Conservation (phyloP, 2,888 invertebrate genomes). For the Nowickia ferox region DNA sequence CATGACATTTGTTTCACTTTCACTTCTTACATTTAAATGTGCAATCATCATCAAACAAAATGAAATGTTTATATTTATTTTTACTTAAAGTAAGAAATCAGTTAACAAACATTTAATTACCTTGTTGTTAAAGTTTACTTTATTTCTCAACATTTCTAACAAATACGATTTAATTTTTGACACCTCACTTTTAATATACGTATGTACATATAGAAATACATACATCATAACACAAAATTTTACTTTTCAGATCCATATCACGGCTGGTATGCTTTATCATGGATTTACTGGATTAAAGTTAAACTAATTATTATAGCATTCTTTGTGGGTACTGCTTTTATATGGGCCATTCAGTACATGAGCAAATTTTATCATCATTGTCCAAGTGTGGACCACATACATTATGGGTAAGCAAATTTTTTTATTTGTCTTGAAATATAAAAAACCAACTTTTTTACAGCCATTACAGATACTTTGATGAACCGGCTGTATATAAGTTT, state of each 20-base stretch:
- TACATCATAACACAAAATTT: neutral
- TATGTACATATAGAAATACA: neutral
- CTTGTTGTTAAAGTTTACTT: no score
- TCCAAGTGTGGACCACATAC: constrained; percentile 72
- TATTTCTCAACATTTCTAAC: no score
- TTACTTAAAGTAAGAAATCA: no score
- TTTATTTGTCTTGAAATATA: neutral
- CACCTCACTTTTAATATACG: neutral
- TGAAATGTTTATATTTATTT: no score
- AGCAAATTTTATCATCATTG: constrained; percentile 75
- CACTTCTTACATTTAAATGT: constrained; percentile 75
- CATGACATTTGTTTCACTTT: constrained; percentile 70
- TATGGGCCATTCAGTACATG: constrained; percentile 79
- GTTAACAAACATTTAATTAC: no score
- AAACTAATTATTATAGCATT: constrained; percentile 82
- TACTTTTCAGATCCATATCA: constrained; percentile 77
- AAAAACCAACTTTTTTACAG: constrained; percentile 28
- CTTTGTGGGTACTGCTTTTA: constrained; percentile 80
- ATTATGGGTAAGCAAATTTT: constrained; percentile 78
- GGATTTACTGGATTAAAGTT: constrained; percentile 82
- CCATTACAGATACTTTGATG: constrained; percentile 53
- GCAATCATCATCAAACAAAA: no score
- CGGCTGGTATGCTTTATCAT: constrained; percentile 79
- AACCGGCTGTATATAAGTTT: constrained; percentile 21
- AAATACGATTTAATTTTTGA: no score